Evolutionary conservation across 1,140 invertebrate species (phyloP), one percentile per base, ranked within the genome.

Genomic region (Drosophila busckii): DNA sequence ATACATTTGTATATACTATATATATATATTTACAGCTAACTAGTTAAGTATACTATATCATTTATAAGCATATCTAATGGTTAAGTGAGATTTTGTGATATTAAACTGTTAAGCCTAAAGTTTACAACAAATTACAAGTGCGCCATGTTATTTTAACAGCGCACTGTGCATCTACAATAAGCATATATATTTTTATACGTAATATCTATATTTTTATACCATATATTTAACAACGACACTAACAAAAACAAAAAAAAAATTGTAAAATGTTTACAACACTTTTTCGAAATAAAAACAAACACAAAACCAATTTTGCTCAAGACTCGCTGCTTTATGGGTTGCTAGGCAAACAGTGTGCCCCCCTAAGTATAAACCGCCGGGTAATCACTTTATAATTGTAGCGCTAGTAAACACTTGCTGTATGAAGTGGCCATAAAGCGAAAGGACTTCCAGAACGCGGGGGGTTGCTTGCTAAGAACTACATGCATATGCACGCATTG

Each of bases 71-170:
- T 67, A 67, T 67, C 63, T 50, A 60, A 44, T 12, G 25, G 20
- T 67, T 63, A 67, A 63, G 63, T 80, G 75, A 80, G 54, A 80
- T 62, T 52, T 75, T 80, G 75, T 80, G 75, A 80, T 80, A 80
- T 32, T 80, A 80, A 28, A 65, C 26, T 59, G 41, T 56, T 80
- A 80, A 75, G 73, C 75, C 68, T 78, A 68, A 73, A 82, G 75
- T 78, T 73, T 80, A 78, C 73, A 80, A 80, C 26, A 26, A 48
- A 59, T 70, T 56, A 31, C 61, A 41, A 10, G 61, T 55, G 61
- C 66, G 62, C 52, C 28, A 70, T 59, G 69, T 69, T 75, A 56
- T 62, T 60, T 56, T 56, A 26, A 28, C 53, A 49, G 59, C 31
- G 53, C 59, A 48, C 16, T 55, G 58, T 61, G 58, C 58, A 55